Evolutionary conservation across 2,113 vertebrate genomes (phyloP), one percentile per base, ranked within the genome.

Genomic region (Grantiella picta): DNA sequence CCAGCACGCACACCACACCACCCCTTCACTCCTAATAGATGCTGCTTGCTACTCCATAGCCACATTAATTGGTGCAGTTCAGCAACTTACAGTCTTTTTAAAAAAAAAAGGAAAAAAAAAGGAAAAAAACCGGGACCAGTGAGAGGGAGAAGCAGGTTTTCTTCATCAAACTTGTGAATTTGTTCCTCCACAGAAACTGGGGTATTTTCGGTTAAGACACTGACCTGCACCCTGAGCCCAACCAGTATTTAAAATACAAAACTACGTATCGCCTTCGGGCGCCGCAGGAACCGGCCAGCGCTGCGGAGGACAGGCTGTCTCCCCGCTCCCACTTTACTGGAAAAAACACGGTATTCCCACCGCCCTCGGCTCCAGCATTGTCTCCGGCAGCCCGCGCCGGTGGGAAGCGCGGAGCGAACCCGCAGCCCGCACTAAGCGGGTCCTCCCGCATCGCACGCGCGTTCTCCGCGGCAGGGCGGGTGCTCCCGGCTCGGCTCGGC

Each of bases 1-100:
- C 47, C 1, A 0, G 19, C 15, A 11, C 0, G 1, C 20, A 21
- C 28, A 53, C 4, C 15, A 2, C 13, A 1, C 3, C 0, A 9
- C 5, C 12, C 5, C 23, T 54, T 11, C 33, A 4, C 14, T 21
- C 44, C 66, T 15, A 16, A 31, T 17, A 36, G 61, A n/a, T 8
- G 44, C 33, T 54, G 47, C 42, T 9, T 22, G 10, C 40, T 19
- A 3, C 12, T 16, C 40, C 1, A 1, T 0, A 33, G 23, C 64
- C 14, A 10, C 3, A 6, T 0, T 4, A 11, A 13, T 9, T 15
- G 15, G 33, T 23, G 52, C 35, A 28, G 28, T 15, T 42, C 38
- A 61, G 50, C 33, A 63, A 8, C 1, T 1, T 8, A 59, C 7
- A 8, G 5, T 2, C 24, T 23, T 18, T 5, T 18, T 5, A 69